phyloP scores from a whole-genome alignment of 2,113 vertebrate genomes.

The Grallaria varia region DNA sequence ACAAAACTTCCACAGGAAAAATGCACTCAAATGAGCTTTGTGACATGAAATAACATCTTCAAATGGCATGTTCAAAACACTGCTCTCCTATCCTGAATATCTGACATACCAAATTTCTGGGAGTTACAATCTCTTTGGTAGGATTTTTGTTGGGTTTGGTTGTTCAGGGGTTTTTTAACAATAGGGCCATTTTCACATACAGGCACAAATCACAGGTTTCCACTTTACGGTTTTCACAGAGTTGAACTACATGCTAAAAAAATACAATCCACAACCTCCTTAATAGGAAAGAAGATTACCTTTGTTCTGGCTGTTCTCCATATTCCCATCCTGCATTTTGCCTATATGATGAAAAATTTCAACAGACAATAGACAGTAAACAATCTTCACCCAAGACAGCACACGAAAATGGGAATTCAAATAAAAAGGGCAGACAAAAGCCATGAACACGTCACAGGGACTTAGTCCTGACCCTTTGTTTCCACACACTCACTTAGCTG shows the following conservation, averaged over 20 bases:
- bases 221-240: not conserved
- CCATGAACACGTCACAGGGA: constrained; percentile 32
- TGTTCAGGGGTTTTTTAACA: not conserved
- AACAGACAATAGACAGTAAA: constrained; percentile 94
- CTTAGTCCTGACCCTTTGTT: not conserved
- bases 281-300: constrained; percentile 85
- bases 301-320: constrained; percentile 99
- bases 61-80: not conserved
- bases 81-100: not conserved
- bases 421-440: constrained; percentile 76
- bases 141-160: not conserved
- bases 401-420: constrained; percentile 73
- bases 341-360: constrained; percentile 97
- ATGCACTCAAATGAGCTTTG: not conserved
- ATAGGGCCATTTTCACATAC: not conserved
- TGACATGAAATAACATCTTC: not conserved
- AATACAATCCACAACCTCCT: constrained; percentile 27
- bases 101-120: too few species aligned
- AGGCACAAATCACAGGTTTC: not conserved
- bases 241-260: constrained; percentile 21
- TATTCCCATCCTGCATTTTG: constrained; percentile 99
- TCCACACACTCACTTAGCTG: not conserved
- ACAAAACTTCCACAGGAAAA: not conserved
- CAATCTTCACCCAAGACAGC: constrained; percentile 77
- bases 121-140: not conserved